Conservation (phyloP, 2,113 vertebrate species). For the human (Homo sapiens) region DNA sequence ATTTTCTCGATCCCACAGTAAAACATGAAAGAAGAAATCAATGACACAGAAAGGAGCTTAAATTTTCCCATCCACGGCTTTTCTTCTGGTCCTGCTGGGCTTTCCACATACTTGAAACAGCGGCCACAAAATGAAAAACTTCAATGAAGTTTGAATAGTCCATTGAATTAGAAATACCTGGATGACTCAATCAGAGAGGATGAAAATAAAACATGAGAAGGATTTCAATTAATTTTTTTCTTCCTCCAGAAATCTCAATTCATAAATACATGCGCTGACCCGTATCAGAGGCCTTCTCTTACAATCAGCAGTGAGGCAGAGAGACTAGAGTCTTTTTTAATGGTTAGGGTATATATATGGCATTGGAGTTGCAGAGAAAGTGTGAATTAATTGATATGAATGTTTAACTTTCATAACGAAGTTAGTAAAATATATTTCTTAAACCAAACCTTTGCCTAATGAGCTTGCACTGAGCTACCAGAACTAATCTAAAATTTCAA, state of each 20-base stretch:
- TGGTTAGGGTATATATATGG: background rate
- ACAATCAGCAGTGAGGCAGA: background rate
- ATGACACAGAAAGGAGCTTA: background rate
- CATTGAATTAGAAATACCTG: background rate
- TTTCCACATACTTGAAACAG: background rate
- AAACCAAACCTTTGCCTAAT: slow-evolving; percentile 61
- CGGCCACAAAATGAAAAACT: background rate
- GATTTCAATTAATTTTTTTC: background rate
- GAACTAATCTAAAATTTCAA: slow-evolving; percentile 61
- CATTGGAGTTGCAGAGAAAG: background rate
- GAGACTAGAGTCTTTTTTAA: background rate
- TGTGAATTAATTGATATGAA: slow-evolving; percentile 9
- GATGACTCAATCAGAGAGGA: background rate
- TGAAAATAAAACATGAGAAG: background rate
- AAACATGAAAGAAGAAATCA: background rate
- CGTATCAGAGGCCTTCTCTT: background rate
- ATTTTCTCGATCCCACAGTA: background rate
- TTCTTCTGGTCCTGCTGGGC: rapidly evolving
- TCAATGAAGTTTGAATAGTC: background rate
- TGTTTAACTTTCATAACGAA: slow-evolving; percentile 34
- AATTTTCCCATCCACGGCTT: background rate
- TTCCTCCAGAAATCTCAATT: background rate
- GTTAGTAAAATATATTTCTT: slow-evolving; percentile 52
- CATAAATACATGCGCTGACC: background rate
- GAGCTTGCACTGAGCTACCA: slow-evolving; percentile 59